Evolutionary conservation across 2,113 vertebrate genomes (phyloP).

Genomic region (Catharus fuscescens): DNA sequence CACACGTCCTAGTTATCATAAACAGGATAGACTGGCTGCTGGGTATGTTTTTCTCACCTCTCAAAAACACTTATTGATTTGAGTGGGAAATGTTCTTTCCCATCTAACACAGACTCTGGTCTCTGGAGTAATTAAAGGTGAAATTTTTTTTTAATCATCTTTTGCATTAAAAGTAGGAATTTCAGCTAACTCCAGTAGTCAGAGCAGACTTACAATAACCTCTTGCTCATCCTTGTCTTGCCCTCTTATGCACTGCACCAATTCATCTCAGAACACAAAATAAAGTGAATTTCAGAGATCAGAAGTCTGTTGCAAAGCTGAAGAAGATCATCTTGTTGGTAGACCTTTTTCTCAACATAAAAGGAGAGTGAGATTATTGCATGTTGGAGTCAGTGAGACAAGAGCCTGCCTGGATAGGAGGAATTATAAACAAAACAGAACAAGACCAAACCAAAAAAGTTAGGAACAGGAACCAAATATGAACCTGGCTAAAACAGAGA

Average conservation of each 20-base stretch:
- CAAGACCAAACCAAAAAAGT: rapidly evolving
- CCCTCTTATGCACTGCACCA: rapidly evolving
- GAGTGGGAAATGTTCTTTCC: not conserved
- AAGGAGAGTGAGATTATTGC: not conserved
- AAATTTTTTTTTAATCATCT: not conserved
- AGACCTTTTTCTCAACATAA: not conserved
- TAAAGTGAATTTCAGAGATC: not conserved
- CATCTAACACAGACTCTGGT: not conserved
- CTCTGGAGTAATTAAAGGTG: not conserved
- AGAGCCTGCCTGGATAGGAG: not conserved
- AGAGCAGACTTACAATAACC: rapidly evolving
- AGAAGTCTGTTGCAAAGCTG: not conserved
- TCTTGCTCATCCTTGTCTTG: not conserved
- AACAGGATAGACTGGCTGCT: not conserved
- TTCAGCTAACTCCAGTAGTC: not conserved
- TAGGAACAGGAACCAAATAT: not conserved
- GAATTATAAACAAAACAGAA: not conserved
- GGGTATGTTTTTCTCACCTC: not conserved
- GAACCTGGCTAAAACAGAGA: not conserved
- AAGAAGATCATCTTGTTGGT: not conserved
- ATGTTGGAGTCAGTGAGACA: no score
- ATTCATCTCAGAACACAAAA: not conserved
- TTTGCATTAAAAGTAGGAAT: not conserved
- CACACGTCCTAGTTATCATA: not conserved
- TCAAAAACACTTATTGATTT: constrained; percentile 16